Conservation (phyloP, 2,888 invertebrate genomes). For the Melikaiella ostensackeni region DNA sequence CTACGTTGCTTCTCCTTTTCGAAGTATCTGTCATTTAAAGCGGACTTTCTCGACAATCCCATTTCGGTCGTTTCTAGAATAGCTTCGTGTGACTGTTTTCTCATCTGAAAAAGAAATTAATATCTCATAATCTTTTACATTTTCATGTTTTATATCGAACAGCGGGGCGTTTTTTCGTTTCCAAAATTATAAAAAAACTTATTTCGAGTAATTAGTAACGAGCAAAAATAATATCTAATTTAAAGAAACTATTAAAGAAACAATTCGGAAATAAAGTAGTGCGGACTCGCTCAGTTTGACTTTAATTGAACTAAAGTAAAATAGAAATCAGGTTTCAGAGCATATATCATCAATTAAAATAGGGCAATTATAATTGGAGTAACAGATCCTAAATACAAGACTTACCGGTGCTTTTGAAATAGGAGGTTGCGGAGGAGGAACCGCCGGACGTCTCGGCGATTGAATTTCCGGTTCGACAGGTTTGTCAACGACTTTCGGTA, state of each 20-base stretch:
- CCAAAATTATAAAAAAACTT: not conserved
- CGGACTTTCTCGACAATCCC: conserved; percentile 87
- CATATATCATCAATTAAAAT: conserved; percentile 11
- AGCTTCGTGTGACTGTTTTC: conserved; percentile 88
- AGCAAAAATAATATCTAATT: not conserved
- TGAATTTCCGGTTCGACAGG: conserved; percentile 75
- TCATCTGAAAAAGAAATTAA: conserved; percentile 67
- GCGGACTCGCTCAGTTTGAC: no score
- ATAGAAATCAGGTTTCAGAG: not conserved
- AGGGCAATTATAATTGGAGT: not conserved
- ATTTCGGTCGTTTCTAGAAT: conserved; percentile 75
- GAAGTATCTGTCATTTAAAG: conserved; percentile 93
- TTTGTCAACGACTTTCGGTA: conserved; percentile 72
- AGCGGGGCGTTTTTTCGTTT: not conserved
- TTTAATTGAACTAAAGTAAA: not conserved
- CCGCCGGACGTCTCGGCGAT: conserved; percentile 74
- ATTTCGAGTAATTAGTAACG: not conserved
- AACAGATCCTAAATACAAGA: conserved; percentile 29
- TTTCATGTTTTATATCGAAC: not conserved
- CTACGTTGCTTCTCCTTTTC: conserved; percentile 89
- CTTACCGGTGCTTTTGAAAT: conserved; percentile 74
- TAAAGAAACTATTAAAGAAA: not conserved
- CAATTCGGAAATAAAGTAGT: not conserved
- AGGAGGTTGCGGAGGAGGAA: conserved; percentile 76
- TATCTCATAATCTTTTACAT: not conserved